Evolutionary conservation across 2,797 vertebrate species (phyloP).

Genomic region (Hapalemur alaotrensis): DNA sequence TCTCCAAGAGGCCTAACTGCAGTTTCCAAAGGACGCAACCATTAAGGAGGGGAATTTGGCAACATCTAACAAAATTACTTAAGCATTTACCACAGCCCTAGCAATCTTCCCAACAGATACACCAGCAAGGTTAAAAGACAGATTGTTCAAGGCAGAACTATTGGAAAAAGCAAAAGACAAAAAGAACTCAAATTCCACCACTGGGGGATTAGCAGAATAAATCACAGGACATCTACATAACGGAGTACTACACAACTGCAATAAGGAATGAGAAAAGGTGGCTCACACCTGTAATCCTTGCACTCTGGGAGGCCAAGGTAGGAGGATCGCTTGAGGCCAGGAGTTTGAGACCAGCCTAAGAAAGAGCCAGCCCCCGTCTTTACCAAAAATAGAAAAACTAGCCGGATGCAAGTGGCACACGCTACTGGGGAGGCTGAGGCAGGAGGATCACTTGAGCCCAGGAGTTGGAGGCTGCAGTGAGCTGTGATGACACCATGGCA

Average conservation of each 20-base stretch:
- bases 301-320: not conserved
- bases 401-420: no score
- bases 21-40: not conserved
- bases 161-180: not conserved
- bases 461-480: not conserved
- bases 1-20: not conserved
- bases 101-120: not conserved
- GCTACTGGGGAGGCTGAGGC: not conserved
- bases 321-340: not conserved
- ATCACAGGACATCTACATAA: fast-evolving
- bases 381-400: not conserved
- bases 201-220: not conserved
- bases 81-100: not conserved
- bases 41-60: not conserved
- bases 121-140: not conserved
- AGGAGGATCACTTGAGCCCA: not conserved
- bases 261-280: no score
- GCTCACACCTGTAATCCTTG: not conserved
- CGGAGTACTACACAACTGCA: not conserved
- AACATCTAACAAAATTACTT: not conserved
- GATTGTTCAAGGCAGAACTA: fast-evolving
- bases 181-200: not conserved
- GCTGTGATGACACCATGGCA: not conserved
- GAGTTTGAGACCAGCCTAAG: not conserved
- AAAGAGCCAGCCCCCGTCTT: not conserved